Evolutionary conservation across 2,888 invertebrate genomes (phyloP), one percentile per base, ranked within the genome.

Genomic region (Lomographa bimaculata): DNA sequence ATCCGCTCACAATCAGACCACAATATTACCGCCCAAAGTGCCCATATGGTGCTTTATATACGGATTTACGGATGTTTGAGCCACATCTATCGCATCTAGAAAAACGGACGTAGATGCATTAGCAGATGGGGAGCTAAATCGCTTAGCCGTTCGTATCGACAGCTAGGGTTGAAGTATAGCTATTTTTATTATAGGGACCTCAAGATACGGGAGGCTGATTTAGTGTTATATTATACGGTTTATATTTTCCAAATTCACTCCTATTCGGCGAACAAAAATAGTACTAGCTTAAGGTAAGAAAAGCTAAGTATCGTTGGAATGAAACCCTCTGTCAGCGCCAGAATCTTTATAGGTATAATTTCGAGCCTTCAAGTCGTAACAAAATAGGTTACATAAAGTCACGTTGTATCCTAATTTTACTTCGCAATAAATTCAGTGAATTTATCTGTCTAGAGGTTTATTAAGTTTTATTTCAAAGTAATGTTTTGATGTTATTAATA

Each of bases 91-190:
- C 65, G 59, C 62, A 72, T 66, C 69, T 70, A 69, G 74, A 79
- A 79, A 80, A 81, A 80, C 77, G 69, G 72, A 69, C 68, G 69
- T 60, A 66, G 46, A 69, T 74, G 71, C 76, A 79, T 81, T 80
- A 71, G 65, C 60, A 54, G 64, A 52, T 65, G 66, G 62, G 71
- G 12, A 73, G 75, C 69, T 77, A 63, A 69, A 71, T 56, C 59
- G 68, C 69, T 73, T 75, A 71, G 57, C 55, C 57, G 50, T 49
- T 54, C 57, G 63, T 62, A 68, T 64, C 55, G 60, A 45, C 28
- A 39, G 46, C 50, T 47, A 38, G 60, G 60, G 47, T 52, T 48
- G 54, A 62, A 60, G 61, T 62, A 60, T 63, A 60, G 67, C 67
- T 71, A 67, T 68, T 62, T 69, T 53, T 46, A 50, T 48, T 51